Evolutionary conservation across 2,113 vertebrate species (phyloP), one percentile per base, ranked within the genome.

Genomic region (Pyrgilauda ruficollis): DNA sequence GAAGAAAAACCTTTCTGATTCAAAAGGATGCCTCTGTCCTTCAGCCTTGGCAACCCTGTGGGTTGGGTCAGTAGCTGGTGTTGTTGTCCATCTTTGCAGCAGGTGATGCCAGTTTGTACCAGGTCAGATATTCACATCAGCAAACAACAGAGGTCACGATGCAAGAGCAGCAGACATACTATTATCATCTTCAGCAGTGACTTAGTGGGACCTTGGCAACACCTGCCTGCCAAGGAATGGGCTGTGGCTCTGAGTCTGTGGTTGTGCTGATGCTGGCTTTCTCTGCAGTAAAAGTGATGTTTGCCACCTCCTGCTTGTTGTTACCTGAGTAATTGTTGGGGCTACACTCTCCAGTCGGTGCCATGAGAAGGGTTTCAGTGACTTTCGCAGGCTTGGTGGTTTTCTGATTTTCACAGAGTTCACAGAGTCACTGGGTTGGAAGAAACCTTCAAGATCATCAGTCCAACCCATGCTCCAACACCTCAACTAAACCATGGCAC

Each of bases 271-370:
- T 68, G 46, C 22, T 83, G 59, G 2, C 41, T 87, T 88, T 24
- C 33, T 64, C 64, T 66, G 27, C 37, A 44, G 46, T 7, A 35
- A 35, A 76, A 73, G 22, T 17, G 39, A 15, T 55, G 33, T 64
- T 83, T 77, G 22, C 46, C 61, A 4, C 76, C 37, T 80, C n/a
- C 50, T 3, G 8, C 49, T 68, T 35, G 10, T 43, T 49, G 18
- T 64, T 61, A 59, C 55, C 20, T 18, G 31, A 9, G 18, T 28
- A 53, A 37, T 24, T 5, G 17, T 23, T 62, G 8, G 33, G 52
- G 21, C 35, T n/a, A 21, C 0, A 0, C 58, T 85, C 33, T 75
- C 17, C 15, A 24, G 26, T 43, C 2, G 11, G 30, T 1, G 2
- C 11, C 1, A 1, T 37, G n/a, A 35, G 20, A 47, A 68, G n/a